These are phyloP conservation scores for Virgularia gustaviana DNA, from an alignment of 92 coral and sea anemone species.

Conservation along the genomic window DNA sequence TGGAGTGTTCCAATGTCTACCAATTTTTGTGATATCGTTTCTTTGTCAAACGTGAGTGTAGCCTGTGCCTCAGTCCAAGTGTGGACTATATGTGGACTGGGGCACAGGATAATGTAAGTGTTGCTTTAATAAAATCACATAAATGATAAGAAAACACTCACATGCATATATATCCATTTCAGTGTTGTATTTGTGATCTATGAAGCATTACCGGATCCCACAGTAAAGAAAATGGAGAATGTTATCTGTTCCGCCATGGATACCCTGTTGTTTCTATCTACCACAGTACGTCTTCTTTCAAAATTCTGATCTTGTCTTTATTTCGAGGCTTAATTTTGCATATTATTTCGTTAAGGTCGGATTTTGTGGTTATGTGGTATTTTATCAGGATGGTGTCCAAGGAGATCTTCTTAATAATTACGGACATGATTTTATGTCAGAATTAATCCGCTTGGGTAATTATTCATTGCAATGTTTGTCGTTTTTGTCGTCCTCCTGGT, in stretches of 20 bases:
- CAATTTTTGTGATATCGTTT: slow-evolving; percentile 84
- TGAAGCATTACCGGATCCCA: slow-evolving; percentile 92
- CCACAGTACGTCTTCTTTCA: slow-evolving; percentile 56
- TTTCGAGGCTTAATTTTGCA: not conserved
- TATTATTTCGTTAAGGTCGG: slow-evolving; percentile 66
- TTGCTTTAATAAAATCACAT: too few species aligned
- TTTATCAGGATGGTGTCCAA: slow-evolving; percentile 68
- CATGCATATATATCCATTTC: slow-evolving; percentile 6
- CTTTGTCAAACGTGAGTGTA: slow-evolving; percentile 88
- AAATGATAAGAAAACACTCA: not conserved
- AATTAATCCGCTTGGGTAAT: slow-evolving; percentile 71
- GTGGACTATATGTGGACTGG: too few species aligned
- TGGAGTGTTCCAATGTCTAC: slow-evolving; percentile 72
- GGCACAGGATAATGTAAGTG: too few species aligned
- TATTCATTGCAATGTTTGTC: not conserved
- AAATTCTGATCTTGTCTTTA: not conserved
- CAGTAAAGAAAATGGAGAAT: slow-evolving; percentile 83
- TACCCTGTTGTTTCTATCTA: slow-evolving; percentile 62
- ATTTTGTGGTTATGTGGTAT: slow-evolving; percentile 75
- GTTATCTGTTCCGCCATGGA: slow-evolving; percentile 75
- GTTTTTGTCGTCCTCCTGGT: too few species aligned
- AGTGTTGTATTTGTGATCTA: slow-evolving; percentile 92
- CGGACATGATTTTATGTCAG: slow-evolving; percentile 60
- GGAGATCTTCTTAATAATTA: slow-evolving; percentile 90
- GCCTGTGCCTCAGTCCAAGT: too few species aligned